Conservation (phyloP, 2,888 invertebrate genomes). For the Xanthia icteritia region DNA sequence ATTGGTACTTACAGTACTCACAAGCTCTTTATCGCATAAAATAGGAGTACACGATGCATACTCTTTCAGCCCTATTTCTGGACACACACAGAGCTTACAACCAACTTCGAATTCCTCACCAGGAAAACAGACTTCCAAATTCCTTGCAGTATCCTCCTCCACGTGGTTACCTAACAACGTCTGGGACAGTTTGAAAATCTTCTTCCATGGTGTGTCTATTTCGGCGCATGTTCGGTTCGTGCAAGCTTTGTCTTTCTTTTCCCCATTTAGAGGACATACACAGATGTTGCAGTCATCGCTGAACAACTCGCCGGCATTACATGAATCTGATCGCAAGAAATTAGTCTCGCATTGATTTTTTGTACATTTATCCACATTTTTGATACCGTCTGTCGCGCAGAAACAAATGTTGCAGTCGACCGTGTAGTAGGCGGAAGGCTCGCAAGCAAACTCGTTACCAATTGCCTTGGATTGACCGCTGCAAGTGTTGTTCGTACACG, state of each 20-base stretch:
- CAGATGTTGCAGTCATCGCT: slow-evolving; percentile 86
- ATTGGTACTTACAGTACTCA: slow-evolving; percentile 51
- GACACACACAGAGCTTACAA: slow-evolving; percentile 85
- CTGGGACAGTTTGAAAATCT: slow-evolving; percentile 78
- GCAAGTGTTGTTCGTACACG: slow-evolving; percentile 83
- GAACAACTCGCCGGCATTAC: slow-evolving; percentile 82
- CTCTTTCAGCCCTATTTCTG: slow-evolving; percentile 82
- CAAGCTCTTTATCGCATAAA: slow-evolving; percentile 69
- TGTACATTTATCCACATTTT: slow-evolving; percentile 86
- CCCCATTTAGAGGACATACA: slow-evolving; percentile 83
- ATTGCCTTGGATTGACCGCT: slow-evolving; percentile 52
- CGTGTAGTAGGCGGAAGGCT: slow-evolving; percentile 82
- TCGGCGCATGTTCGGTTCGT: slow-evolving; percentile 79
- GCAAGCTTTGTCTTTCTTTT: slow-evolving; percentile 80
- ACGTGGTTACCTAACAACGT: slow-evolving; percentile 72
- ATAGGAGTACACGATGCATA: slow-evolving; percentile 80
- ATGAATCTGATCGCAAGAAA: slow-evolving; percentile 78
- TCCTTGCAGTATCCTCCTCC: slow-evolving; percentile 69
- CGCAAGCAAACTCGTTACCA: slow-evolving; percentile 76
- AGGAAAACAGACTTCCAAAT: slow-evolving; percentile 83
- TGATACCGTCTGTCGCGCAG: slow-evolving; percentile 82
- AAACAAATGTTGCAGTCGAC: slow-evolving; percentile 86
- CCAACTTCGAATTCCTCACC: slow-evolving; percentile 84
- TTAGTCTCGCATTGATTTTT: slow-evolving; percentile 83
- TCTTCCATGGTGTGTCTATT: slow-evolving; percentile 75